phyloP scores from a whole-genome alignment of 2,113 vertebrate genomes.

The Phocoena phocoena region DNA sequence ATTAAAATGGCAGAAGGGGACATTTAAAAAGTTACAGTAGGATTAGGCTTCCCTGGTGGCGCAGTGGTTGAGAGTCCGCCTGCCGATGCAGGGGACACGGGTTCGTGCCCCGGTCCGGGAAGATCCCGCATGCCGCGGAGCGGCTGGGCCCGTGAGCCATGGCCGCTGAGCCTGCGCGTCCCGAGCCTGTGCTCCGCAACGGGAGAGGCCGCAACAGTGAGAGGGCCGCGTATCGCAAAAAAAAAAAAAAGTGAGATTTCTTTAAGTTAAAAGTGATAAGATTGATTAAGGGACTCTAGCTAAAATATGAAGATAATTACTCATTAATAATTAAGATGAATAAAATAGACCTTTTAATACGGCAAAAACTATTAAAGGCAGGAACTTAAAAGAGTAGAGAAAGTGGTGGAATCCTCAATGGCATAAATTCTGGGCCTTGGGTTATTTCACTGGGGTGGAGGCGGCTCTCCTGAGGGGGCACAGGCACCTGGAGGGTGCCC shows the following conservation, averaged over 20 bases:
- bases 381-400: background rate
- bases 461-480: background rate
- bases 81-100: no score
- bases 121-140: no score
- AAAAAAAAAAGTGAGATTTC: background rate
- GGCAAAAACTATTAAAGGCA: background rate
- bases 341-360: background rate
- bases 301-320: background rate
- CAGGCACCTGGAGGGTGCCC: background rate
- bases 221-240: no score
- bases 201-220: no score
- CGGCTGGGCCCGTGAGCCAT: no score
- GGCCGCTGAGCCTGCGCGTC: no score
- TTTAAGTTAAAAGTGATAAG: background rate
- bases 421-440: background rate
- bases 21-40: background rate
- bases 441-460: background rate
- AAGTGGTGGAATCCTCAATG: no score
- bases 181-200: no score
- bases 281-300: background rate
- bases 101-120: no score
- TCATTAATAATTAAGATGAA: background rate
- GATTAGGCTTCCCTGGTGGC: no score
- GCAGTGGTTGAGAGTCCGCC: no score
- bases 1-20: constrained; percentile 25